Evolutionary conservation across 2,113 vertebrate species (phyloP).

Genomic region (Calypte anna): DNA sequence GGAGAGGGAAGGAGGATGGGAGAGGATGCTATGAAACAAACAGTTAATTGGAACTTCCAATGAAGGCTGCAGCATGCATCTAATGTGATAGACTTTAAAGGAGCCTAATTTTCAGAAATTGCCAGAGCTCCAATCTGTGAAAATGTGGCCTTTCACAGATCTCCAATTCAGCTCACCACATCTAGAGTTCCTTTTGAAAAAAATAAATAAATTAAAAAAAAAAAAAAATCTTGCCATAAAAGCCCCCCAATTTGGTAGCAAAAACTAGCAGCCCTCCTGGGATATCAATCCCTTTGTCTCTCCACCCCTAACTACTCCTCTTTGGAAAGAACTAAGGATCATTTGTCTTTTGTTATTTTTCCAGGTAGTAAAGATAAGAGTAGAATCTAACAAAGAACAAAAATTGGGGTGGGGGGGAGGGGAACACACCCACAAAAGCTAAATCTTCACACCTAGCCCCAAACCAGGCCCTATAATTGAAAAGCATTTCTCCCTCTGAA

Average conservation of each 20-base stretch:
- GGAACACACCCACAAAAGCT: conserved; percentile 29
- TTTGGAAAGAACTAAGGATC: conserved; percentile 11
- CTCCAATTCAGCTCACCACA: conserved; percentile 44
- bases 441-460: conserved; percentile 54
- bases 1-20: not conserved
- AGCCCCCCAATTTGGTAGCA: conserved; percentile 21
- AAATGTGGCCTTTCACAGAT: conserved; percentile 46
- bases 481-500: conserved; percentile 8
- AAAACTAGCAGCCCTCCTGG: conserved; percentile 49
- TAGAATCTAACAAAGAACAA: conserved; percentile 17
- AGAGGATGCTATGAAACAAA: conserved; percentile 35
- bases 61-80: not conserved
- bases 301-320: not conserved
- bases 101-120: conserved; percentile 64
- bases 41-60: conserved; percentile 23
- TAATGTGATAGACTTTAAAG: conserved; percentile 34
- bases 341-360: conserved; percentile 39
- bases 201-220: not conserved
- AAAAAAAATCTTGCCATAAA: not conserved
- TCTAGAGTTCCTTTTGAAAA: not conserved
- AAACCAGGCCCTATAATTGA: conserved; percentile 11
- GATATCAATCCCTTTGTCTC: conserved; percentile 42
- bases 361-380: conserved; percentile 49
- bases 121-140: conserved; percentile 52
- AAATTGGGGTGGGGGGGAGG: not conserved